phyloP scores from a whole-genome alignment of 2,113 vertebrate species.

The Salvelinus fontinalis region DNA sequence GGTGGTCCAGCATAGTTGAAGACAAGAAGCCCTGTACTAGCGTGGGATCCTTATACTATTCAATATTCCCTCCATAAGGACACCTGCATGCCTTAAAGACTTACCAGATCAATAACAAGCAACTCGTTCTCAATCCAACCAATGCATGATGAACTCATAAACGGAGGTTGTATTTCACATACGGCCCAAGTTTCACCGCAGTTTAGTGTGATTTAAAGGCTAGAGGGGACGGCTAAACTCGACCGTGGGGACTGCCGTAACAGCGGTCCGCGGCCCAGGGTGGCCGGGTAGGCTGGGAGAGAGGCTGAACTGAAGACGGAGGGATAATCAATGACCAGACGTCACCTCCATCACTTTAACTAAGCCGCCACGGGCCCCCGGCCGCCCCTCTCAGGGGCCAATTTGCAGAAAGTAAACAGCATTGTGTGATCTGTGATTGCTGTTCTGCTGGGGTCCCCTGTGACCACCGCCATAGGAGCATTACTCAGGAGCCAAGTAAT shows the following conservation, averaged over 20 bases:
- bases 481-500: slow-evolving; percentile 64
- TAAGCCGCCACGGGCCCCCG: slow-evolving; percentile 44
- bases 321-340: slow-evolving; percentile 71
- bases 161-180: slow-evolving; percentile 38
- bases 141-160: slow-evolving; percentile 51
- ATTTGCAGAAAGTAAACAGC: slow-evolving; percentile 75
- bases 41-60: neutral
- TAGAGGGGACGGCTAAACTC: slow-evolving; percentile 31
- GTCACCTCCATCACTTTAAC: slow-evolving; percentile 80
- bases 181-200: slow-evolving; percentile 49
- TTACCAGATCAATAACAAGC: slow-evolving; percentile 27
- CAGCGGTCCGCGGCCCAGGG: slow-evolving; percentile 38
- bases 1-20: neutral
- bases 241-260: slow-evolving; percentile 35
- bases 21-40: neutral
- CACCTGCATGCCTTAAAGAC: too few relatives aligned
- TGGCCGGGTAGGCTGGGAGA: slow-evolving; percentile 32
- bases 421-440: slow-evolving; percentile 62
- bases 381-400: slow-evolving; percentile 71
- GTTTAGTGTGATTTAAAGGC: slow-evolving; percentile 66
- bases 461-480: slow-evolving; percentile 35
- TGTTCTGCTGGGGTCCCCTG: slow-evolving; percentile 36
- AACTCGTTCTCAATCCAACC: slow-evolving; percentile 27
- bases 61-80: neutral
- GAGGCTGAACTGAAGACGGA: slow-evolving; percentile 48